Base-by-base conservation (phyloP, 2,113 vertebrate genomes). In the Notothenia rossii region DNA sequence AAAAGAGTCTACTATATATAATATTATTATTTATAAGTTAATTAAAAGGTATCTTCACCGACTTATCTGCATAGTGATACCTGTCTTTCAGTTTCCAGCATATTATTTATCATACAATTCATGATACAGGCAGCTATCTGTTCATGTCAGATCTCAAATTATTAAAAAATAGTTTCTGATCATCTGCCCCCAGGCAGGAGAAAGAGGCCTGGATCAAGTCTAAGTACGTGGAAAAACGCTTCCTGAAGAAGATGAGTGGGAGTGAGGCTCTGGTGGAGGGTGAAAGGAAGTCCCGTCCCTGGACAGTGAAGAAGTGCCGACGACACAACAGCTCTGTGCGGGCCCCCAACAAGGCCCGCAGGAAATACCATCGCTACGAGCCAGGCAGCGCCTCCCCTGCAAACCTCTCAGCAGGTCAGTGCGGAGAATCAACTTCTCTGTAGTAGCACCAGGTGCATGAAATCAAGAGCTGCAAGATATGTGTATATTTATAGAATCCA, bases 191-290 rank as follows among this genome's bases (percentile, higher is more conserved):
- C 85, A 99, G 98, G 87, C 97, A 97, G 84, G 97, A 98, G 93
- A 99, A 96, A 75, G 98, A 99, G 82, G 91, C 96, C 13, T 99
- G 97, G 95, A 99, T 99, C 91, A 97, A 94, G 95, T 96, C 96
- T 13, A 99, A 99, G 83, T 99, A 99, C 0, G 98, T 99, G 91
- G 98, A 99, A 86, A 97, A 91, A 94, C 96, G 94, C 95, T 99
- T 96, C 79, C 86, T 96, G 55, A 95, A 94, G 83, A 96, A 96
- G 89, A 93, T 95, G 69, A 94, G 93, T 45, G 85, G 93, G 63
- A 87, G 90, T 0, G 92, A 95, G 91, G 76, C 88, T 9, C 79
- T 96, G 93, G 91, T 94, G 84, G 89, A 96, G 85, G 93, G 85
- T 0, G 90, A 92, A 50, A 93, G 93, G 80, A 95, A 96, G 48